Percentiles rank a stretch among this genome's conserved stretches.
These are phyloP conservation scores for Euleptes europaea DNA, from an alignment of 2,113 vertebrate species.

Conservation along the genomic window DNA sequence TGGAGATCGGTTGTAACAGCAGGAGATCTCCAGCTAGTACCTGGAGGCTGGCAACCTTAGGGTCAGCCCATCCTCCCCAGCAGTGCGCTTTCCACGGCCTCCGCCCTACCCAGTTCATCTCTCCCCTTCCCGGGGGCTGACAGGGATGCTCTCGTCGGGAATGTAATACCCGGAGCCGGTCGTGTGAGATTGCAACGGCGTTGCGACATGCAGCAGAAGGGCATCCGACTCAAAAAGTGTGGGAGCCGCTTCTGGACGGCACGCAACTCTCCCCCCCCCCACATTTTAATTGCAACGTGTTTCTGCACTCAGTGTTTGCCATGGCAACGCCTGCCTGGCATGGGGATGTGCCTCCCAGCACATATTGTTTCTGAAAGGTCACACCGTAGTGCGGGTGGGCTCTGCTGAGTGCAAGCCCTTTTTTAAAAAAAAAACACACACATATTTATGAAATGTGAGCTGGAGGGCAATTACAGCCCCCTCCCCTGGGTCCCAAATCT, in stretches of 20 bases:
- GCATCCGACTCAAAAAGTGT: not conserved
- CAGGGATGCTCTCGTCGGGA: rapidly evolving
- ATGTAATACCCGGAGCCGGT: rapidly evolving
- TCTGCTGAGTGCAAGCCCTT: not conserved
- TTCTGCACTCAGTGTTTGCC: constrained; percentile 54
- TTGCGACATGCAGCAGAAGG: not conserved
- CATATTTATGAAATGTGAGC: not conserved
- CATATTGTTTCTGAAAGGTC: constrained; percentile 65
- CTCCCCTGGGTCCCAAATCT: not conserved
- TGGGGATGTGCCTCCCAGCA: constrained; percentile 39
- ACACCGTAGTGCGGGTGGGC: constrained; percentile 48
- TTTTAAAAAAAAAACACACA: not conserved
- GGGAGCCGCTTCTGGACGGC: rapidly evolving
- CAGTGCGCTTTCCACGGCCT: not conserved
- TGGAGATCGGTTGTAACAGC: too few species aligned
- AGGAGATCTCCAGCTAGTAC: too few species aligned
- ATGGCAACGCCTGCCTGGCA: constrained; percentile 66
- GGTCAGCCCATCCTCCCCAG: not conserved
- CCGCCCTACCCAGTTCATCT: too few species aligned
- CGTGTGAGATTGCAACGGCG: not conserved
- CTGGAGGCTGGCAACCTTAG: too few species aligned
- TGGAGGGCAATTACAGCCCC: constrained; percentile 21
- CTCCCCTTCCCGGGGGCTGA: not conserved
- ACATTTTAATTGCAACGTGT: constrained; percentile 14
- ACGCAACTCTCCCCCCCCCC: not conserved